Conservation (phyloP, 92 coral and sea anemone species). For the Anthopleura xanthogrammica region DNA sequence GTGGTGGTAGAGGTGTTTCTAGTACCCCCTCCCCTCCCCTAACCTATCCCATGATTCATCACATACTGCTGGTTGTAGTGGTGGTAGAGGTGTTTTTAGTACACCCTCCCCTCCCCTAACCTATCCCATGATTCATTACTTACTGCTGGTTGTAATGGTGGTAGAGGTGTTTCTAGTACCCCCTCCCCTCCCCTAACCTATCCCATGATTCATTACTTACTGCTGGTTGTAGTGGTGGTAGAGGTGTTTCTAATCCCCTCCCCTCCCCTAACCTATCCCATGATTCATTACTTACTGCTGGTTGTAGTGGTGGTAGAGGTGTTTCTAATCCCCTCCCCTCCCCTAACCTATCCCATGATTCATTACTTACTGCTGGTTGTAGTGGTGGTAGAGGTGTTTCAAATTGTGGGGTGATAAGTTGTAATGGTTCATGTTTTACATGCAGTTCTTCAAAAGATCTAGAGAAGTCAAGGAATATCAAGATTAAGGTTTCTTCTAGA, state of each 20-base stretch:
- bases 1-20: not conserved
- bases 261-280: not conserved
- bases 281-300: not conserved
- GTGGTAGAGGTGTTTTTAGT: not conserved
- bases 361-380: constrained; percentile 87
- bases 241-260: not conserved
- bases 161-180: not conserved
- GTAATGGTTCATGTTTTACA: constrained; percentile 92
- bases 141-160: constrained; percentile 10
- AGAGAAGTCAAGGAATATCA: constrained; percentile 5
- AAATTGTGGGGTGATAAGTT: constrained; percentile 94
- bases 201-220: not conserved
- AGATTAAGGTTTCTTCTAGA: no score
- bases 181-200: not conserved
- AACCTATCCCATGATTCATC: not conserved
- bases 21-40: not conserved
- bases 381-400: constrained; percentile 97
- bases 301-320: not conserved
- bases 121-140: not conserved
- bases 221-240: not conserved
- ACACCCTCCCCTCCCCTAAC: not conserved
- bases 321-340: not conserved
- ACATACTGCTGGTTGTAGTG: not conserved
- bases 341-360: not conserved
- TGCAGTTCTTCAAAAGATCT: constrained; percentile 92